These are phyloP conservation scores for Heliconius erato DNA, from an alignment of 2,888 invertebrate genomes.

Conservation along the genomic window DNA sequence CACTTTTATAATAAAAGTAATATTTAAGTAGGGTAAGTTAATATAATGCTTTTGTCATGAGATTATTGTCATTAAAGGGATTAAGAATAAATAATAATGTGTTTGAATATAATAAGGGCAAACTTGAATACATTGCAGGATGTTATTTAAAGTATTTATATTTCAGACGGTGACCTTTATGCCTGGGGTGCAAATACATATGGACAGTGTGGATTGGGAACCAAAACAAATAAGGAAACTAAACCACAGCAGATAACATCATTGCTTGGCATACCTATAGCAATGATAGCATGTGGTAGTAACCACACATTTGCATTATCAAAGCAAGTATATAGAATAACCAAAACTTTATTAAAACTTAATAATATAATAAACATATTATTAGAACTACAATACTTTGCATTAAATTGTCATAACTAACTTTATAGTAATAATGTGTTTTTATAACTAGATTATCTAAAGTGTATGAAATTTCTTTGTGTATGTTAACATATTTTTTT, in stretches of 20 bases:
- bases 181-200: conserved; percentile 94
- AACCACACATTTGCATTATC: conserved; percentile 93
- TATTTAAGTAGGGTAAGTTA: too few species aligned
- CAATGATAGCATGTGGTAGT: conserved; percentile 92
- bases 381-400: too few species aligned
- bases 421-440: background rate
- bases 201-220: conserved; percentile 93
- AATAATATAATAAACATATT: background rate
- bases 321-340: conserved; percentile 80
- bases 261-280: conserved; percentile 91
- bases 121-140: background rate
- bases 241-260: conserved; percentile 88
- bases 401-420: too few species aligned
- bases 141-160: background rate
- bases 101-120: background rate
- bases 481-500: background rate
- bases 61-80: too few species aligned
- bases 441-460: background rate
- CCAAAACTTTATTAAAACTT: background rate
- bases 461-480: conserved; percentile 60
- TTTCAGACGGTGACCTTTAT: conserved; percentile 92
- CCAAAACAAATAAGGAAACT: conserved; percentile 83
- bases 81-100: too few species aligned
- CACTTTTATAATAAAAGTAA: too few species aligned
- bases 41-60: too few species aligned